Evolutionary conservation across 1,140 invertebrate genomes (phyloP).

Genomic region (Heliconius hewitsoni): DNA sequence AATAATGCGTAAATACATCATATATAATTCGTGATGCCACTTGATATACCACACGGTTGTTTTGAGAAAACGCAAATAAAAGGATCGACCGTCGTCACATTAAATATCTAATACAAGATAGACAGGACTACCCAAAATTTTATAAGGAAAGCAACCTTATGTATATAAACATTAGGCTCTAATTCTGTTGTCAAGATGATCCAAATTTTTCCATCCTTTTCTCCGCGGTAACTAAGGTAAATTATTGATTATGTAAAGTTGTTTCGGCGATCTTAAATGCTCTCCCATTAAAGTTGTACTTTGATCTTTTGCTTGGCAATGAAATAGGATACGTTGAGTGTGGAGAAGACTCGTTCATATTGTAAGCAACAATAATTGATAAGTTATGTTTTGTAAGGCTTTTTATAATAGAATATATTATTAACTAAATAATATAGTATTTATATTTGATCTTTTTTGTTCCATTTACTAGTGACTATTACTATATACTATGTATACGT

Average conservation of each 20-base stretch:
- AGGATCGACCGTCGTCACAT: conserved; percentile 5
- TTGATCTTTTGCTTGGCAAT: neutral
- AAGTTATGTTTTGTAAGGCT: neutral
- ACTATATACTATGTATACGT: too few species aligned
- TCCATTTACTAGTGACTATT: too few species aligned
- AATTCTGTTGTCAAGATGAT: neutral
- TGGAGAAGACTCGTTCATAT: neutral
- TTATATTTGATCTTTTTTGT: neutral
- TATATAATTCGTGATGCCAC: neutral
- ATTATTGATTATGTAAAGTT: conserved; percentile 17
- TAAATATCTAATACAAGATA: conserved; percentile 11
- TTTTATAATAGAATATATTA: neutral
- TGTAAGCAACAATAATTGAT: neutral
- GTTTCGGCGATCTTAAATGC: conserved; percentile 21
- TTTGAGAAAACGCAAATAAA: conserved; percentile 6
- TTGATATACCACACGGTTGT: neutral
- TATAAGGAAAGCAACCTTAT: neutral
- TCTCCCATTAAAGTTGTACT: conserved; percentile 10
- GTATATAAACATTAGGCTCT: neutral
- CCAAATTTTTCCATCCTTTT: conserved; percentile 19
- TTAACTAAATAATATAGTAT: neutral
- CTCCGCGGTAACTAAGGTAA: conserved; percentile 14
- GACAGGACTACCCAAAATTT: neutral
- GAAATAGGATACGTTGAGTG: neutral
- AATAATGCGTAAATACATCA: neutral